Percentiles rank a stretch among this genome's conserved stretches.
phyloP scores from a whole-genome alignment of 1,140 invertebrate genomes.

The Charaxes varanes region DNA sequence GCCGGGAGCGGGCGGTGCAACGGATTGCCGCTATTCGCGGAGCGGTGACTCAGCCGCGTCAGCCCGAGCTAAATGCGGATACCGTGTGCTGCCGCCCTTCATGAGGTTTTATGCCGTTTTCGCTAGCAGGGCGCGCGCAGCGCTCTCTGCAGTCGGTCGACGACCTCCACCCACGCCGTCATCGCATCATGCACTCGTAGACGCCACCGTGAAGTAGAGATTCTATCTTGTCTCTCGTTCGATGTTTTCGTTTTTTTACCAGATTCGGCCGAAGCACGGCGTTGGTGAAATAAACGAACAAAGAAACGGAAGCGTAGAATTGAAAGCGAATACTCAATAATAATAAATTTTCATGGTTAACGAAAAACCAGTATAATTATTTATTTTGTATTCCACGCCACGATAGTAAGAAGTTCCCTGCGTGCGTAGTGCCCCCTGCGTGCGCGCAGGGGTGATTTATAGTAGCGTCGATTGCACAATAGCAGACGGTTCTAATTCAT shows the following conservation, averaged over 20 bases:
- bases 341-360: no score
- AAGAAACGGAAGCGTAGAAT: no score
- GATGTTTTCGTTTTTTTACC: slow-evolving; percentile 1
- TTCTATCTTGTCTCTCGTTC: not conserved
- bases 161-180: slow-evolving; percentile 56
- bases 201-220: slow-evolving; percentile 1
- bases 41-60: slow-evolving; percentile 63
- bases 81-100: slow-evolving; percentile 69
- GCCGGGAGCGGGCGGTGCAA: slow-evolving; percentile 70
- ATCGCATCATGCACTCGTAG: slow-evolving; percentile 41
- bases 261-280: no score
- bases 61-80: slow-evolving; percentile 69
- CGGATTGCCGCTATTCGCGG: slow-evolving; percentile 68
- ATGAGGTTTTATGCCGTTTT: slow-evolving; percentile 65
- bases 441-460: slow-evolving; percentile 35
- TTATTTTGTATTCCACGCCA: no score
- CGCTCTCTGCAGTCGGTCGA: slow-evolving; percentile 52
- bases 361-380: no score
- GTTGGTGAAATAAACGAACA: slow-evolving; percentile 25
- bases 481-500: slow-evolving; percentile 41
- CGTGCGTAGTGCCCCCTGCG: no score
- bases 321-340: no score
- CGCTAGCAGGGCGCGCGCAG: slow-evolving; percentile 56
- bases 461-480: slow-evolving; percentile 40
- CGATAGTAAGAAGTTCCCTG: no score